These are phyloP conservation scores for Anseranas semipalmata DNA, from an alignment of 2,113 vertebrate genomes.

Conservation along the genomic window DNA sequence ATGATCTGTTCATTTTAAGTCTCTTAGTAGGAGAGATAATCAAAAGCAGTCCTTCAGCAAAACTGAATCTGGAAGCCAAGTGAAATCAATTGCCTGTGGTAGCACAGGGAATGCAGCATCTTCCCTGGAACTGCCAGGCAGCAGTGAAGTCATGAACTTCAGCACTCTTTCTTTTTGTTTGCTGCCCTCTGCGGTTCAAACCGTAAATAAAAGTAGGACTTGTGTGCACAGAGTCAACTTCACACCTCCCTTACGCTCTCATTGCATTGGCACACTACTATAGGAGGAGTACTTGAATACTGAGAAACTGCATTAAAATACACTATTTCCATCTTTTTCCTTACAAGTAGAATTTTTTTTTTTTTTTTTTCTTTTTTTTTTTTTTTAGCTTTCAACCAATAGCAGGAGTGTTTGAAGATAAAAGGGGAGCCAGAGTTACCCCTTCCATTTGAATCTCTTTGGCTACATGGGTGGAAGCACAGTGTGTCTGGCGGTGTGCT, in stretches of 20 bases:
- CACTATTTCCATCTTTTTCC: neutral
- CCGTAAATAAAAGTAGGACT: neutral
- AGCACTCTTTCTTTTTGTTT: slow-evolving; percentile 7
- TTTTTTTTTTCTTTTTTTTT: neutral
- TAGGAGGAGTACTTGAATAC: neutral
- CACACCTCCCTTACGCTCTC: neutral
- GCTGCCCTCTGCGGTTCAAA: slow-evolving; percentile 73
- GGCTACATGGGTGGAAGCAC: neutral
- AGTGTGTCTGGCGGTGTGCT: accelerated
- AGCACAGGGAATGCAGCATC: neutral
- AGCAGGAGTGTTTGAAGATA: neutral
- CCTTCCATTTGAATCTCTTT: neutral
- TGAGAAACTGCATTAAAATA: neutral
- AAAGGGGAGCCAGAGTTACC: neutral
- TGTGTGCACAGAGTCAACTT: neutral
- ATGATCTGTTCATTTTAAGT: neutral
- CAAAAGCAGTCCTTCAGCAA: neutral
- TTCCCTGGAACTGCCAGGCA: neutral
- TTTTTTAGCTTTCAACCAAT: neutral
- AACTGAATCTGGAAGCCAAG: neutral
- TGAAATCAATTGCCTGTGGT: neutral
- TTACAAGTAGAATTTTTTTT: neutral
- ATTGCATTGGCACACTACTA: neutral
- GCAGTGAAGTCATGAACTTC: accelerated
- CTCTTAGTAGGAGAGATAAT: neutral